Percentiles rank a stretch among this genome's conserved stretches.
Evolutionary conservation across 2,113 vertebrate genomes (phyloP).

Genomic region (Rhinopomastus cyanomelas): DNA sequence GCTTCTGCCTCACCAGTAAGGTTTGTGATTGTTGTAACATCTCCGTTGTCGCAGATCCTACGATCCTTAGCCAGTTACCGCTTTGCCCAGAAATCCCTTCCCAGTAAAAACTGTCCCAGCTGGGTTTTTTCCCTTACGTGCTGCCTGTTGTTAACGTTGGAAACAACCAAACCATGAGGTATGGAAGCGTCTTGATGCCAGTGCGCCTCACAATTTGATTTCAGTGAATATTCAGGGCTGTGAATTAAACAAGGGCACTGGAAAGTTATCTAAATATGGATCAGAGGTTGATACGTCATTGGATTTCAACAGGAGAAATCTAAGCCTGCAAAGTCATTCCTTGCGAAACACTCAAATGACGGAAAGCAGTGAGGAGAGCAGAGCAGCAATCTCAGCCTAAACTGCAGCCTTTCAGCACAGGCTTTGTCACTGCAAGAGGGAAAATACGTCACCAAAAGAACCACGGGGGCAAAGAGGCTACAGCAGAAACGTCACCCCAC

Average conservation of each 20-base stretch:
- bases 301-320: not conserved
- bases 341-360: not conserved
- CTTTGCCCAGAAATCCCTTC: not conserved
- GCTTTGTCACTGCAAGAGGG: not conserved
- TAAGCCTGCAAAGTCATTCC: not conserved
- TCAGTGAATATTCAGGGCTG: not conserved
- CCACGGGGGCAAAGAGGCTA: not conserved
- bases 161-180: not conserved
- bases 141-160: not conserved
- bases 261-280: slow-evolving; percentile 35
- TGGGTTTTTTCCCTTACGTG: not conserved
- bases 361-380: not conserved
- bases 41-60: not conserved
- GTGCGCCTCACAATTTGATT: not conserved
- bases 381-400: not conserved
- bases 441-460: not conserved
- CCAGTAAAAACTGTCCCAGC: not conserved
- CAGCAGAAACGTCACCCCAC: fast-evolving
- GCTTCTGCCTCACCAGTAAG: not conserved
- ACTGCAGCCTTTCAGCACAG: not conserved
- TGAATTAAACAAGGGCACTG: slow-evolving; percentile 30
- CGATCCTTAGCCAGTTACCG: not conserved
- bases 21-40: slow-evolving; percentile 30
- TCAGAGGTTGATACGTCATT: not conserved
- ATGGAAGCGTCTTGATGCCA: not conserved